These are phyloP conservation scores for Drosophila sucinea DNA, from an alignment of 1,140 invertebrate genomes.

Conservation along the genomic window DNA sequence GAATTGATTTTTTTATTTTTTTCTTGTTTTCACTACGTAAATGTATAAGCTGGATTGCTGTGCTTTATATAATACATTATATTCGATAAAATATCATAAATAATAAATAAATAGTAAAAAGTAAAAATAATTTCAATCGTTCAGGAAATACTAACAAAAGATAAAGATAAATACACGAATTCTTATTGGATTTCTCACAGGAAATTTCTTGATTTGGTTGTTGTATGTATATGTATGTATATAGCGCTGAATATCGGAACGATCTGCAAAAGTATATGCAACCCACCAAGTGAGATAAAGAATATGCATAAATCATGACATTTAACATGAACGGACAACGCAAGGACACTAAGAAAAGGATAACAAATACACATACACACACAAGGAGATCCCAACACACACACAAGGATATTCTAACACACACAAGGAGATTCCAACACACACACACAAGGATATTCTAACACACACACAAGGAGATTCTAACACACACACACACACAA, in stretches of 20 bases:
- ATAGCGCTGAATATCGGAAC: conserved; percentile 53
- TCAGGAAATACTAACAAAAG: conserved; percentile 80
- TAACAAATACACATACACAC: conserved; percentile 6
- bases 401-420: no score
- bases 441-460: no score
- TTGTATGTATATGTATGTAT: conserved; percentile 21
- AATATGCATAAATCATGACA: neutral
- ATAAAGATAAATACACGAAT: conserved; percentile 78
- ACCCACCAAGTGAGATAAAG: neutral
- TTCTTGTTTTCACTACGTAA: conserved; percentile 77
- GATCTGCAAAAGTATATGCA: conserved; percentile 60
- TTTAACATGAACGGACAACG: conserved; percentile 12
- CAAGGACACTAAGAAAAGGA: conserved; percentile 12
- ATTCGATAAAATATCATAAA: conserved; percentile 48
- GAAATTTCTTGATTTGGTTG: conserved; percentile 65
- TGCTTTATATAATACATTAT: conserved; percentile 81
- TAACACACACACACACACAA: conserved; percentile 18
- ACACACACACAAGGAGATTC: no score
- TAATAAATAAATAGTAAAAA: conserved; percentile 64
- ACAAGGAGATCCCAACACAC: neutral
- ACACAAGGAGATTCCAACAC: neutral
- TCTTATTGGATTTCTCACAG: conserved; percentile 59
- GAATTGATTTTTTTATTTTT: conserved; percentile 77
- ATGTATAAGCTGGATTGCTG: conserved; percentile 82
- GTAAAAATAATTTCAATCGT: conserved; percentile 75